Evolutionary conservation across 2,113 vertebrate genomes (phyloP).

Genomic region (Empidonax alnorum): DNA sequence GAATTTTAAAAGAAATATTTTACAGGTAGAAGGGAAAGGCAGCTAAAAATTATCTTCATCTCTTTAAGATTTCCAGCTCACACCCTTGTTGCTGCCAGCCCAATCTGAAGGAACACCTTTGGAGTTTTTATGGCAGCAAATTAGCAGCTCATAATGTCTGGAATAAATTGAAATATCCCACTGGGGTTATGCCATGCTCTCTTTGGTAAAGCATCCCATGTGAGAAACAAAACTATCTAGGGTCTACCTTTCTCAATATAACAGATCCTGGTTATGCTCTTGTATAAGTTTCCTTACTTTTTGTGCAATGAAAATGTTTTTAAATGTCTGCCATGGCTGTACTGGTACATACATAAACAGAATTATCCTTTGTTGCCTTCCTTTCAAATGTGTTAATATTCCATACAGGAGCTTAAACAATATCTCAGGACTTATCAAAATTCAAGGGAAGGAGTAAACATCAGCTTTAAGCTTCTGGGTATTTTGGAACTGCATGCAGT

Average conservation of each 20-base stretch:
- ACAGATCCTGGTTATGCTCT: background rate
- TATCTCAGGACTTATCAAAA: background rate
- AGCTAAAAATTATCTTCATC: background rate
- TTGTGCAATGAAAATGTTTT: background rate
- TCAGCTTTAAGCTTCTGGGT: background rate
- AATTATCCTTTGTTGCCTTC: background rate
- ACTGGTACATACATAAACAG: background rate
- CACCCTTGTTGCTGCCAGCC: background rate
- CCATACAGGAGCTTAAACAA: background rate
- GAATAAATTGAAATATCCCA: conserved; percentile 1
- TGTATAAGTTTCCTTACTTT: background rate
- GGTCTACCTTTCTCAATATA: background rate
- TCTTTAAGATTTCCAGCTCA: conserved; percentile 9
- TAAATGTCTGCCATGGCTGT: background rate
- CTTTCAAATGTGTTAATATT: background rate
- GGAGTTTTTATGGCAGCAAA: conserved; percentile 20
- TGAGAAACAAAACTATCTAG: background rate
- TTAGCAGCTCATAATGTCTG: conserved; percentile 40
- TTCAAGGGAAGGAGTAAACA: conserved; percentile 1
- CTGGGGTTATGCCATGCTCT: background rate
- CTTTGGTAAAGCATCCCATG: background rate
- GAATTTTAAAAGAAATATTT: background rate
- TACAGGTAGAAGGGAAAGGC: background rate
- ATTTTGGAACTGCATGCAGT: background rate
- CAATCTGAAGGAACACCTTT: conserved; percentile 10